Evolutionary conservation across 2,888 invertebrate genomes (phyloP), one percentile per base, ranked within the genome.

Genomic region (Phytoseiulus persimilis): DNA sequence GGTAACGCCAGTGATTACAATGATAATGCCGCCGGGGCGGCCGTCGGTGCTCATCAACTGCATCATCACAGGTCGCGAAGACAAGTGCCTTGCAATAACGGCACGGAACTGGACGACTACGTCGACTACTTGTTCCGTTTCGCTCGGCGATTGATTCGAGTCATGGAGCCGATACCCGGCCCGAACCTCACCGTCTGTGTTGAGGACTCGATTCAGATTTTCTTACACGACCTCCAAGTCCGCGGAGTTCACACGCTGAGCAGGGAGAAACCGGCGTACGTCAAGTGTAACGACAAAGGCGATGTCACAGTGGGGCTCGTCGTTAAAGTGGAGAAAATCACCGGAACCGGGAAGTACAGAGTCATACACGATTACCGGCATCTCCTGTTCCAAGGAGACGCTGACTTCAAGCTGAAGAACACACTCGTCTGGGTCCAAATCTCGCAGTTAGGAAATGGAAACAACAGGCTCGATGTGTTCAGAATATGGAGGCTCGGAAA

Each of bases 81-180:
- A 45, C 91, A 91, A 90, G 91, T 91, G 31, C 91, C 91, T 0
- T 91, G 91, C 89, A 91, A 91, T 89, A 91, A 91, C 31, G 91
- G 91, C 2, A 91, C 91, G 87, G 91, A 91, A 18, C 65, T 91
- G 28, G 91, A 91, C 65, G 91, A 91, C 83, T 91, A 91, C 90
- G 91, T 91, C 2, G 91, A 91, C 90, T 91, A 91, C 31, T 90
- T 91, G n/a, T 90, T 91, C 39, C 65, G 91, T 31, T 91, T 91
- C 83, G 91, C 91, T 33, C 89, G 90, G n/a, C 39, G 91, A 89
- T 89, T 91, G 11, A 89, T 91, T 32, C 90, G 91, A 84, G 91
- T 91, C 46, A 91, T 91, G 91, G 91, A 91, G 89, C 91, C 91
- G 0, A 89, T 91, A 31, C 90, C 90, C 31, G 89, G 33, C 31